Conservation (phyloP, 2,113 vertebrate species). For the Cryptotis parvus region DNA sequence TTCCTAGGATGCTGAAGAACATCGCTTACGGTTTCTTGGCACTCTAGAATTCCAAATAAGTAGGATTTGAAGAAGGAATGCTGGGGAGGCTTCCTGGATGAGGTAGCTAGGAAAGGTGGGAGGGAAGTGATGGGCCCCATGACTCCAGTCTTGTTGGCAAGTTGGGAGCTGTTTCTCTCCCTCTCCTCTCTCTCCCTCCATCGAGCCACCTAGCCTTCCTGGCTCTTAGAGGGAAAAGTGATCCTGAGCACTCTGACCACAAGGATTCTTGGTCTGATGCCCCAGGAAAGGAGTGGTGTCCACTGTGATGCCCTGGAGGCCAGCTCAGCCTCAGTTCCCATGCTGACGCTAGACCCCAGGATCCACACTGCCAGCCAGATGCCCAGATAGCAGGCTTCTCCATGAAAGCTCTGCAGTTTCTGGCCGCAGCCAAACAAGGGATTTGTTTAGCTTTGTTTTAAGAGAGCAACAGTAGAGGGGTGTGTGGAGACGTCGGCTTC, state of each 20-base stretch:
- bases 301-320: accelerated
- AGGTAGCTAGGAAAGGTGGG: neutral
- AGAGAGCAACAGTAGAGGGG: neutral
- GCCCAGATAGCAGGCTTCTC: constrained; percentile 1
- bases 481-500: neutral
- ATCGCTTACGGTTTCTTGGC: neutral
- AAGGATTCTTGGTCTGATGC: neutral
- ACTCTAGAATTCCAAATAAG: neutral
- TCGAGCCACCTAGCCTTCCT: neutral
- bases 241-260: neutral
- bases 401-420: constrained; percentile 29
- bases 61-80: neutral
- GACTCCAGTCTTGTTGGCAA: neutral
- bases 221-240: neutral
- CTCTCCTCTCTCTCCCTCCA: neutral
- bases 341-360: neutral
- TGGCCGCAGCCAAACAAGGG: neutral
- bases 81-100: constrained; percentile 20
- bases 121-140: neutral
- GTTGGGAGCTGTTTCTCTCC: neutral
- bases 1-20: neutral
- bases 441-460: constrained; percentile 68
- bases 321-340: constrained; percentile 32
- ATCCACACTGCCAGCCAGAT: neutral
- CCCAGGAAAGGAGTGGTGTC: neutral